These are phyloP conservation scores for Enteromius radiatus DNA, from an alignment of 2,797 vertebrate genomes.

Conservation along the genomic window DNA sequence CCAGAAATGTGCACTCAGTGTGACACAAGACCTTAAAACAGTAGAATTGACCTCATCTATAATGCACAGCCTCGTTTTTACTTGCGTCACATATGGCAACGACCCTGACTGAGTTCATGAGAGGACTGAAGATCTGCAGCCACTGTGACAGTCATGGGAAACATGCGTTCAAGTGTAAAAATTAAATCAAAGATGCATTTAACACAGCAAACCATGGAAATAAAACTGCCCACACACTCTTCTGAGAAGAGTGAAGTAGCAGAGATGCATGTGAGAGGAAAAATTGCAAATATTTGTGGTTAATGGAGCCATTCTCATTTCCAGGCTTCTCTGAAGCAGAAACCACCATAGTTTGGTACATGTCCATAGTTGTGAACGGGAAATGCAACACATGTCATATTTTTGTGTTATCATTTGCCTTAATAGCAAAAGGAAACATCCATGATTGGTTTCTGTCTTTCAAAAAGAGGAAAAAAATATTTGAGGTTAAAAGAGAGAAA, in stretches of 20 bases:
- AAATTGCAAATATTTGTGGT: background rate
- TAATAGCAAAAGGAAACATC: background rate
- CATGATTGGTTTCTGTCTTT: background rate
- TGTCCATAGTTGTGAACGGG: background rate
- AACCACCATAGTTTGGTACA: background rate
- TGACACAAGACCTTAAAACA: background rate
- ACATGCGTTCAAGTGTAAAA: slow-evolving; percentile 46
- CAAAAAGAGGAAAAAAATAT: background rate
- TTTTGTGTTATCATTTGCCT: background rate
- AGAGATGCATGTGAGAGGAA: background rate
- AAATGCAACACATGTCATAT: background rate
- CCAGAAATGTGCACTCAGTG: background rate
- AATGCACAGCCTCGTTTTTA: background rate
- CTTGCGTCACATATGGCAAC: background rate
- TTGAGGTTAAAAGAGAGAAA: background rate
- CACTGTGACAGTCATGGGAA: slow-evolving; percentile 43
- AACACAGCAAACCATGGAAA: slow-evolving; percentile 20
- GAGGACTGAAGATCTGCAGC: background rate
- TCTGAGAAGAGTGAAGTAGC: background rate
- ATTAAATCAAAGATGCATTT: slow-evolving; percentile 46
- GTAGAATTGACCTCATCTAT: background rate
- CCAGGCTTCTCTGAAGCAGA: background rate
- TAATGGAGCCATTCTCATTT: background rate
- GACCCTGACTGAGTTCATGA: background rate
- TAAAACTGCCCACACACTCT: slow-evolving; percentile 25